Base-by-base conservation (phyloP, 1,140 invertebrate genomes). In the Diachasmimorpha longicaudata region DNA sequence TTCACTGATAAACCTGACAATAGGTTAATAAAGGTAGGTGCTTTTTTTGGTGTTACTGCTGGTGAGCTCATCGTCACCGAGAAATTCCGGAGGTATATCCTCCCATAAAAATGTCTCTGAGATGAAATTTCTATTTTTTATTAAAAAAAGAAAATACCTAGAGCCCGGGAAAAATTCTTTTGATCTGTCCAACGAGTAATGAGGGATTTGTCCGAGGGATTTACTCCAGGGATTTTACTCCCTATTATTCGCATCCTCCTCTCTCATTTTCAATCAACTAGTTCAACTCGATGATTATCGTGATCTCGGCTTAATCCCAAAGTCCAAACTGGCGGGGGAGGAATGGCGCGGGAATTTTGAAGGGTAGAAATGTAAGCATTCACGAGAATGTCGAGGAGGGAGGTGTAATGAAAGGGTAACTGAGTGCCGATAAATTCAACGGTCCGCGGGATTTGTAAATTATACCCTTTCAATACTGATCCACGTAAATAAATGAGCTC, bases 391-490 rank as follows among this genome's bases (percentile, higher is more conserved):
- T 72, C 79, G 73, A 46, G 48, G 80, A 80, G 82, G 83, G 81
- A 84, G 82, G 81, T 74, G 79, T 89, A 89, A 88, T 89, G 83
- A 88, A 87, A 88, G 87, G 87, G 87, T 88, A 88, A 85, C 80
- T 81, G 86, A 89, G 85, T 85, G 83, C 85, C 87, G 87, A 89
- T 89, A 89, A 88, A 89, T 88, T 85, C 87, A 89, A 78, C 86
- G 84, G 84, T 84, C 85, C 87, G 83, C 85, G 82, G 87, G 86
- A 89, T 89, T 89, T 88, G 87, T 89, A 89, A 89, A 89, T 89
- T 89, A 88, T 85, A 89, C 86, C 88, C 87, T 89, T 87, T 82
- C 84, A 85, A 85, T 85, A 84, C 84, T 84, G 83, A 85, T 83
- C 80, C 81, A 79, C 82, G 83, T 81, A 83, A 85, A 85, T 85